Evolutionary conservation across 2,888 invertebrate species (phyloP).

Genomic region (Mesochorus sp.): DNA sequence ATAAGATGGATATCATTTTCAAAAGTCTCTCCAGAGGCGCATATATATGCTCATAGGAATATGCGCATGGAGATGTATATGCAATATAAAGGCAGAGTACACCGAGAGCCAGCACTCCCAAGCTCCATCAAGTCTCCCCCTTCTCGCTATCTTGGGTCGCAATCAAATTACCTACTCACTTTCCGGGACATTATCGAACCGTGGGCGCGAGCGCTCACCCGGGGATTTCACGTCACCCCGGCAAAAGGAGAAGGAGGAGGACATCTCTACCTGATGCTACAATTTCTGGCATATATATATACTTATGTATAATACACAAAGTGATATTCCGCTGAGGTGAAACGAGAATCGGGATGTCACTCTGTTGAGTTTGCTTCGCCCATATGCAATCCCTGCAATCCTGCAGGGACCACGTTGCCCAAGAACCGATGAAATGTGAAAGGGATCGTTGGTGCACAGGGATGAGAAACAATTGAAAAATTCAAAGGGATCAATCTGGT

Average conservation of each 20-base stretch:
- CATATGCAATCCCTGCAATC: background rate
- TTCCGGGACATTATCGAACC: constrained; percentile 78
- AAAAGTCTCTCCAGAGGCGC: constrained; percentile 18
- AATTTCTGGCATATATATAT: constrained; percentile 19
- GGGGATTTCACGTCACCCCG: constrained; percentile 21
- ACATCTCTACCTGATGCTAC: constrained; percentile 12
- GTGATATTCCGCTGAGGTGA: background rate
- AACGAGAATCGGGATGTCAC: constrained; percentile 19
- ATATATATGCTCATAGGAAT: constrained; percentile 1
- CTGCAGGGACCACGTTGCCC: background rate
- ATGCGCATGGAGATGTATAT: background rate
- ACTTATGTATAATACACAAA: background rate
- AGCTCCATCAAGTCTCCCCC: constrained; percentile 77
- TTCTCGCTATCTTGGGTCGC: constrained; percentile 74
- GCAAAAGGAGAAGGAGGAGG: background rate
- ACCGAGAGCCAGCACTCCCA: constrained; percentile 67
- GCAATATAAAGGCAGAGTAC: constrained; percentile 12
- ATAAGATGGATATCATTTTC: background rate
- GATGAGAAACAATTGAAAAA: too few relatives aligned
- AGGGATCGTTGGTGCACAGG: background rate
- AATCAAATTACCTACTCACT: constrained; percentile 80
- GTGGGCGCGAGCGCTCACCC: constrained; percentile 5
- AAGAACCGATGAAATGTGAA: too few relatives aligned
- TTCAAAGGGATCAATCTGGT: too few relatives aligned
- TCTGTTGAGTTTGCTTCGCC: background rate